Evolutionary conservation across 1,140 invertebrate genomes (phyloP).

Genomic region (Magallana ariakensis): DNA sequence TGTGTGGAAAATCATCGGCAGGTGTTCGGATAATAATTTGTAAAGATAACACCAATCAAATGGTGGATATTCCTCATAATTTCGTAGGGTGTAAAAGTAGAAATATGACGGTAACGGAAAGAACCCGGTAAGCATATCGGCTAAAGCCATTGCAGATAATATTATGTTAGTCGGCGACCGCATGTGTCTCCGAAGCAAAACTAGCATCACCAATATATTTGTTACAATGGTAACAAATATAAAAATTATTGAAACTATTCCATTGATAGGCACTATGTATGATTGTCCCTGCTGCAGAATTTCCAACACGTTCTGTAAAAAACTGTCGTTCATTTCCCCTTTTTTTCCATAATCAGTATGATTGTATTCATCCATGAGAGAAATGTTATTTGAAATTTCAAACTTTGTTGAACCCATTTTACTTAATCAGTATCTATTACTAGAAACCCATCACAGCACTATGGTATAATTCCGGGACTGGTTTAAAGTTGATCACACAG

Average conservation of each 20-base stretch:
- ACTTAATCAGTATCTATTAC: no score
- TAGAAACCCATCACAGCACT: no score
- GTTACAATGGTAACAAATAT: slow-evolving; percentile 92
- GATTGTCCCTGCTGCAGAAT: not conserved
- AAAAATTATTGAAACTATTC: slow-evolving; percentile 90
- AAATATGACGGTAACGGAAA: slow-evolving; percentile 92
- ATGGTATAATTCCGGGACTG: no score
- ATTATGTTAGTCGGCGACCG: slow-evolving; percentile 86
- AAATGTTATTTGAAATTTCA: not conserved
- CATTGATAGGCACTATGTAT: slow-evolving; percentile 73
- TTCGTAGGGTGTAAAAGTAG: slow-evolving; percentile 94
- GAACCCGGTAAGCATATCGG: slow-evolving; percentile 94
- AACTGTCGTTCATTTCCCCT: no score
- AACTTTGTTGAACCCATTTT: slow-evolving; percentile 5
- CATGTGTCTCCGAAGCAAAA: slow-evolving; percentile 84
- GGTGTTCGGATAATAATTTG: slow-evolving; percentile 79
- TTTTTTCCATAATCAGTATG: not conserved
- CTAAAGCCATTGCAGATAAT: slow-evolving; percentile 91
- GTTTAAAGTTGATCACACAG: no score
- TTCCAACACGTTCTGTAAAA: no score
- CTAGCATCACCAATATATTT: slow-evolving; percentile 92
- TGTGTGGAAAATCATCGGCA: slow-evolving; percentile 94
- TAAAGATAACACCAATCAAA: slow-evolving; percentile 86
- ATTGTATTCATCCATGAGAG: not conserved
- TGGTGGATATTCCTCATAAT: slow-evolving; percentile 83